Evolutionary conservation across 2,113 vertebrate genomes (phyloP), one percentile per base, ranked within the genome.

Genomic region (Peromyscus californicus): DNA sequence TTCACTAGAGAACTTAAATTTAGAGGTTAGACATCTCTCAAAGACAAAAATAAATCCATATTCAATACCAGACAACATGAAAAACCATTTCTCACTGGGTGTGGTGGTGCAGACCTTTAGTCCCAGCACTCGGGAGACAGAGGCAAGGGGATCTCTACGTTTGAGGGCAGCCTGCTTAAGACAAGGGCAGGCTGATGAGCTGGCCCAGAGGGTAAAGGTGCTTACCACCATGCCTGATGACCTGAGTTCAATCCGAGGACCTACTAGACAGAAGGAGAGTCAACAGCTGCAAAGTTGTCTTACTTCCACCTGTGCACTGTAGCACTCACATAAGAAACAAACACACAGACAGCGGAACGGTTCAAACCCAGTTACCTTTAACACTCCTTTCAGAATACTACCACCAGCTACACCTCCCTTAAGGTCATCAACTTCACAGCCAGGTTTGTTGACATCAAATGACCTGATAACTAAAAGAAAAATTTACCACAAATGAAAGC

Each of bases 391-490:
- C 72, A 99, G 98, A 98, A 99, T 99, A 97, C 99, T 99, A 92
- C 99, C 99, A 98, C 99, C 99, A 80, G 99, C 99, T 84, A 99
- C 99, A 61, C 99, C 99, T 3, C 99, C 99, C 96, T 99, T 99
- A 94, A 99, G 99, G 98, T 99, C 99, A 95, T 99, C 99, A 36
- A 99, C 99, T 97, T 99, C 99, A 98, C 99, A 99, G 95, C 99
- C 99, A 85, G 99, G 99, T 95, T 99, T 99, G 98, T 99, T 99
- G 92, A 99, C 99, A 96, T 99, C 99, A 98, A 99, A 99, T 54
- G 99, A 99, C 91, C 99, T 98, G 98, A 99, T 99, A 96, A 99
- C 99, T 99, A 98, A 97, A 97, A 97, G 51, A 74, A 97, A 6
- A 98, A 39, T 16, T 67, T 4, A 98, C 87, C 96, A 86, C 70